Conservation (phyloP, 2,888 invertebrate genomes). For the Steinernema scapterisci region DNA sequence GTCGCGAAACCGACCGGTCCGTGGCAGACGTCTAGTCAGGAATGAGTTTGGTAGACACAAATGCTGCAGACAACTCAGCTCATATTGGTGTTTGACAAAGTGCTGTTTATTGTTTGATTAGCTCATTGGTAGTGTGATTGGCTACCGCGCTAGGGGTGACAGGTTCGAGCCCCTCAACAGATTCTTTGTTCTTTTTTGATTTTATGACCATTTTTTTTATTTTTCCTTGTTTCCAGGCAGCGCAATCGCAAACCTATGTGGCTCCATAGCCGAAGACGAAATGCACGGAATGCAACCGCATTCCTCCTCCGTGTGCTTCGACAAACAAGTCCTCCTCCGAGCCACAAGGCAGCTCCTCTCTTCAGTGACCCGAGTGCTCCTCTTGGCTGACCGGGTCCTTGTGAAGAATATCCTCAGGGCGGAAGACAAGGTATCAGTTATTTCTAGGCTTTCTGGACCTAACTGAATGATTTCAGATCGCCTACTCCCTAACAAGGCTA, state of each 20-base stretch:
- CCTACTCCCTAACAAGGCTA: conserved; percentile 69
- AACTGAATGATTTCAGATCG: conserved; percentile 68
- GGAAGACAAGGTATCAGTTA: conserved; percentile 92
- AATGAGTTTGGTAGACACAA: too few relatives aligned
- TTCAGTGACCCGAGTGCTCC: conserved; percentile 90
- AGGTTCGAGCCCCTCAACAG: too few relatives aligned
- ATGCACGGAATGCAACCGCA: conserved; percentile 15
- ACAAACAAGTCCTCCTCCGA: conserved; percentile 75
- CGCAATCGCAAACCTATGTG: conserved; percentile 14
- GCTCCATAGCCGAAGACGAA: conserved; percentile 1
- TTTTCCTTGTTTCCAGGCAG: background rate
- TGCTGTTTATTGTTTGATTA: too few relatives aligned
- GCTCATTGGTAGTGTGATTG: too few relatives aligned
- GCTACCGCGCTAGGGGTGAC: too few relatives aligned
- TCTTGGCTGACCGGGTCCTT: conserved; percentile 94
- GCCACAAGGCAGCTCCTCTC: conserved; percentile 90
- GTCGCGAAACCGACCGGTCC: too few relatives aligned
- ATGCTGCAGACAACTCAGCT: too few relatives aligned
- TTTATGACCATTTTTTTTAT: too few relatives aligned
- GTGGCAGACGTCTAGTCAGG: too few relatives aligned
- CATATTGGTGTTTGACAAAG: too few relatives aligned
- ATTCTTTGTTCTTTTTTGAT: too few relatives aligned
- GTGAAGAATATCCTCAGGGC: conserved; percentile 92
- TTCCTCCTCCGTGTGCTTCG: conserved; percentile 38
- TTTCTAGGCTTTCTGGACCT: background rate